A percentile compares a stretch with the other conserved stretches of the same genome.
These are phyloP conservation scores for Eueremaeus valkanovi DNA, from an alignment of 2,888 invertebrate species.

Conservation along the genomic window DNA sequence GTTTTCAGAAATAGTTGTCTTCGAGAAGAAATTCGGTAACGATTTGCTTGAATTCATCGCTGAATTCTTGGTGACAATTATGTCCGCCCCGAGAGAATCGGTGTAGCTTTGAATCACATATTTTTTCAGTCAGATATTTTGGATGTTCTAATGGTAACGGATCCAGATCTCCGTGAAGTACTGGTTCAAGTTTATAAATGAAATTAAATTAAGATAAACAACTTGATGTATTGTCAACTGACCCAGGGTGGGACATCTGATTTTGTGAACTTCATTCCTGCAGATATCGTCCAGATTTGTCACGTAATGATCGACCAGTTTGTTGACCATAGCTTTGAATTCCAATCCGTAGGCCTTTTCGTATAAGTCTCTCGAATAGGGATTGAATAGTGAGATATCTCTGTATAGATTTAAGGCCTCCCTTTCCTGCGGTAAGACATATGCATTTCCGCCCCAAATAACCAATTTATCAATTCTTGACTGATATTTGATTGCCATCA, in stretches of 20 bases:
- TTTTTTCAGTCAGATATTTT: neutral
- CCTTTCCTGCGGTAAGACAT: neutral
- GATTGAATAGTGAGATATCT: slow-evolving; percentile 19
- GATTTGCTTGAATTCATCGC: slow-evolving; percentile 29
- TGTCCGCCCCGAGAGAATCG: slow-evolving; percentile 19
- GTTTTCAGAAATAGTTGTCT: neutral
- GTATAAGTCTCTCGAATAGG: neutral
- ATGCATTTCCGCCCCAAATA: slow-evolving; percentile 32
- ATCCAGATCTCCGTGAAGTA: slow-evolving; percentile 5
- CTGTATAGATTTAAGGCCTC: neutral
- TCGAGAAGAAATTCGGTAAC: slow-evolving; percentile 35
- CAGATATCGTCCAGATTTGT: slow-evolving; percentile 14
- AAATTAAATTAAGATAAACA: neutral
- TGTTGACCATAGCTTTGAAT: slow-evolving; percentile 25
- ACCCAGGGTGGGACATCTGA: neutral
- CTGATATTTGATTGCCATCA: slow-evolving; percentile 51
- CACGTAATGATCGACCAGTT: slow-evolving; percentile 27
- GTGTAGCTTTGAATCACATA: slow-evolving; percentile 17
- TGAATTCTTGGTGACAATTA: slow-evolving; percentile 31
- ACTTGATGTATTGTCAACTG: too few species aligned
- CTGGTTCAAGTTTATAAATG: neutral
- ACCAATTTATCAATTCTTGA: slow-evolving; percentile 50
- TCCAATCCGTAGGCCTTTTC: slow-evolving; percentile 24
- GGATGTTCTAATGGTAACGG: slow-evolving; percentile 2
- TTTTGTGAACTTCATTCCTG: neutral